Conservation (phyloP, 2,888 invertebrate genomes). For the Diarsia brunnea region DNA sequence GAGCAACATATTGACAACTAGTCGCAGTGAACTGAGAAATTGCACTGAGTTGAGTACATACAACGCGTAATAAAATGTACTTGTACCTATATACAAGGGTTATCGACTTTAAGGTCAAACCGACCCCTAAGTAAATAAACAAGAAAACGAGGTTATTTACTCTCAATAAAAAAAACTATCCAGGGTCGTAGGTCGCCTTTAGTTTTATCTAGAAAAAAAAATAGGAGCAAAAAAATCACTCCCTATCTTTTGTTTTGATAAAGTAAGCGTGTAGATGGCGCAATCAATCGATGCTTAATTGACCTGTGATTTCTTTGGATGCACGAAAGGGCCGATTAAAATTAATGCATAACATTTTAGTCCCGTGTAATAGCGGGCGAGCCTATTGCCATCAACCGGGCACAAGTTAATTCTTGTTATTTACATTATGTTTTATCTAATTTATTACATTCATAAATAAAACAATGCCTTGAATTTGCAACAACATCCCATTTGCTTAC, state of each 20-base stretch:
- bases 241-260: slow-evolving; percentile 25
- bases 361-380: no score
- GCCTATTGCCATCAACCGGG: no score
- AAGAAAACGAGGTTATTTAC: slow-evolving; percentile 71
- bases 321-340: slow-evolving; percentile 4
- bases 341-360: no score
- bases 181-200: slow-evolving; percentile 59
- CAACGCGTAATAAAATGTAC: slow-evolving; percentile 37
- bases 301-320: slow-evolving; percentile 5
- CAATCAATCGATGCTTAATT: slow-evolving; percentile 24
- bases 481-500: background rate
- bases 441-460: background rate
- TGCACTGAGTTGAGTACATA: slow-evolving; percentile 67
- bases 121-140: slow-evolving; percentile 67
- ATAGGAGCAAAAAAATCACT: background rate
- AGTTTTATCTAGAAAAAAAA: slow-evolving; percentile 46
- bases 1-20: slow-evolving; percentile 80
- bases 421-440: background rate
- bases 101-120: slow-evolving; percentile 59
- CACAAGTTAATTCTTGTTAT: background rate
- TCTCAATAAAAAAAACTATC: slow-evolving; percentile 68
- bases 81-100: slow-evolving; percentile 47
- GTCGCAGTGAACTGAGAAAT: slow-evolving; percentile 58
- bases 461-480: slow-evolving; percentile 7
- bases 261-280: slow-evolving; percentile 19